Percentiles rank a stretch among this genome's conserved stretches.
These are phyloP conservation scores for Delichon dasypus DNA, from an alignment of 2,797 vertebrate species.

Conservation along the genomic window DNA sequence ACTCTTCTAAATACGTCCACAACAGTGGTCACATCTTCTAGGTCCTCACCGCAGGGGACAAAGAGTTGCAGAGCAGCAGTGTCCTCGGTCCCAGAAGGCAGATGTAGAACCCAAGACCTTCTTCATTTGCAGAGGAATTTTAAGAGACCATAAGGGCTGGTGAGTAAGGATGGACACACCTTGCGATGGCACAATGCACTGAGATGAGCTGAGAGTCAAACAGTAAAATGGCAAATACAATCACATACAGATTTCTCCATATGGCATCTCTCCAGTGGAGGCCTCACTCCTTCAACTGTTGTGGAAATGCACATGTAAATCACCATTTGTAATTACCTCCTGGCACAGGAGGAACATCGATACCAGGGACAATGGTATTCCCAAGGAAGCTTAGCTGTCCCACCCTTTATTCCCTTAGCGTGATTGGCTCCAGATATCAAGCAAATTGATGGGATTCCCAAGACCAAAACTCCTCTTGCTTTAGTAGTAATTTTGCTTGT, in stretches of 20 bases:
- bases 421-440: not conserved
- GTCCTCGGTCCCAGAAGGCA: not conserved
- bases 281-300: not conserved
- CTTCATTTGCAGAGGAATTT: not conserved
- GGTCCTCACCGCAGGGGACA: not conserved
- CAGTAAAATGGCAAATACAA: not conserved
- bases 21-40: not conserved
- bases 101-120: not conserved
- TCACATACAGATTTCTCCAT: not conserved
- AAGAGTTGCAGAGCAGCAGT: not conserved
- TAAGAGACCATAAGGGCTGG: not conserved
- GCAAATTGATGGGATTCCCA: not conserved
- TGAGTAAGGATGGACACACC: not conserved
- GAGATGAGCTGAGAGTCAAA: not conserved
- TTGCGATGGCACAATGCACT: not conserved
- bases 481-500: slow-evolving; percentile 18
- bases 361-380: not conserved
- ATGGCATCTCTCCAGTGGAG: not conserved
- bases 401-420: not conserved
- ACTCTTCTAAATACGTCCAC: not conserved
- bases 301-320: not conserved
- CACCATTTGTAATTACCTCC: not conserved
- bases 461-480: slow-evolving; percentile 46
- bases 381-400: not conserved
- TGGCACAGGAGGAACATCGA: not conserved